Conservation (phyloP, 1,140 invertebrate species). For the Aplysia californica region DNA sequence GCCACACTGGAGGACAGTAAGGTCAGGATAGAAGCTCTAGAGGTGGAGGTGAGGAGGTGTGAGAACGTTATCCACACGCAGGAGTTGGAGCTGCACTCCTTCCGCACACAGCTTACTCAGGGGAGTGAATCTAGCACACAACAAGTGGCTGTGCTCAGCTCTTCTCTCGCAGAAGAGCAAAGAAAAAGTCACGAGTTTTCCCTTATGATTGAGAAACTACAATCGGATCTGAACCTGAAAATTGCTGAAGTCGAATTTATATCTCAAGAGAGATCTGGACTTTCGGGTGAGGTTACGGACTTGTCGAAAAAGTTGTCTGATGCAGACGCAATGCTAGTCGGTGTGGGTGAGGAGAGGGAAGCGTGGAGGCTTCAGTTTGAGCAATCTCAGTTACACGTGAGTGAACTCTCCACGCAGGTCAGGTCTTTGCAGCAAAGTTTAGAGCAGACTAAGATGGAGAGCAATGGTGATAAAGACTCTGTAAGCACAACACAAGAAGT, state of each 20-base stretch:
- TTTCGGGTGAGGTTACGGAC: not conserved
- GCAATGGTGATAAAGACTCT: not conserved
- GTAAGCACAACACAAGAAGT: too few species aligned
- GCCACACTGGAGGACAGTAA: not conserved
- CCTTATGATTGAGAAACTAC: not conserved
- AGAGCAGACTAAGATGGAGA: not conserved
- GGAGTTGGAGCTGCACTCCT: not conserved
- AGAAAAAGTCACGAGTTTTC: not conserved
- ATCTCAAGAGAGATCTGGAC: not conserved
- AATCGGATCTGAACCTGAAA: not conserved
- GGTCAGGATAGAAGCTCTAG: not conserved
- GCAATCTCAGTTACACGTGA: not conserved
- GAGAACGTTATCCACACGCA: not conserved
- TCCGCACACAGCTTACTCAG: not conserved
- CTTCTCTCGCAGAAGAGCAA: constrained; percentile 2
- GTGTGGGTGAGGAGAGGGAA: not conserved
- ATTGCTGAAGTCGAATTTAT: not conserved
- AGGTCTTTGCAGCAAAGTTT: not conserved
- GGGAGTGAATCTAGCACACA: not conserved
- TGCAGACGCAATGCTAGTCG: not conserved
- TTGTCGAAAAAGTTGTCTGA: not conserved
- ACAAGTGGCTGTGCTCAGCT: not conserved
- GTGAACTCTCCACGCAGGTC: not conserved
- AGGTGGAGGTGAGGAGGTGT: not conserved
- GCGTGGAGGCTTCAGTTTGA: not conserved